Evolutionary conservation across 2,113 vertebrate species (phyloP), one percentile per base, ranked within the genome.

Genomic region (Sebastes schlegelii): DNA sequence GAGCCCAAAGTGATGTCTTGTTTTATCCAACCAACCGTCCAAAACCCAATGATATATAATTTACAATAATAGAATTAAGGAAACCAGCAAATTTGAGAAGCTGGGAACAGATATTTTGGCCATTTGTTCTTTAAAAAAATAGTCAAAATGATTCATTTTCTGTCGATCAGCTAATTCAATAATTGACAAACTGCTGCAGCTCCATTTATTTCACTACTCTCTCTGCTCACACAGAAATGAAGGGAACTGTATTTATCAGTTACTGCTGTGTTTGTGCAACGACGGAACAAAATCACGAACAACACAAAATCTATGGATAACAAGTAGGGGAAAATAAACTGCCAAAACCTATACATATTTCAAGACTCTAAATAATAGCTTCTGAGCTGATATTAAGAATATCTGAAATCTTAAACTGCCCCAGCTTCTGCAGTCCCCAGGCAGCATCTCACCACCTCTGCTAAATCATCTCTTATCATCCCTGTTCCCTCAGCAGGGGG

Each of bases 401-500:
- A 62, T 55, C 71, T 63, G 14, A 65, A 71, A 80, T 55, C 13
- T 79, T 34, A 42, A 82, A 69, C 17, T 43, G 48, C 14, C 21
- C 8, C 64, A 13, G 74, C 51, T 10, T 62, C 65, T 79, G 42
- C 4, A 68, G 77, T 67, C 71, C 52, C 9, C 26, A 45, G 40
- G 77, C 71, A 52, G 45, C 69, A 26, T 69, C n/a, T 72, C 48
- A 68, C 46, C 68, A n/a, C 45, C 26, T 64, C 80, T 13, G 77
- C 62, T 60, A 77, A 89, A 78, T 85, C 64, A 70, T 79, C 77
- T 69, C 79, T 83, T 3, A 80, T 89, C 79, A 57, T 80, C 55
- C 43, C 21, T 77, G 67, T 60, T 84, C 49, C 43, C 74, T 74
- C 82, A 58, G 79, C 11, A 4, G 66, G 79, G 49, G 72, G 60